phyloP scores from a whole-genome alignment of 2,797 vertebrate genomes.

The Linurgus olivaceus region DNA sequence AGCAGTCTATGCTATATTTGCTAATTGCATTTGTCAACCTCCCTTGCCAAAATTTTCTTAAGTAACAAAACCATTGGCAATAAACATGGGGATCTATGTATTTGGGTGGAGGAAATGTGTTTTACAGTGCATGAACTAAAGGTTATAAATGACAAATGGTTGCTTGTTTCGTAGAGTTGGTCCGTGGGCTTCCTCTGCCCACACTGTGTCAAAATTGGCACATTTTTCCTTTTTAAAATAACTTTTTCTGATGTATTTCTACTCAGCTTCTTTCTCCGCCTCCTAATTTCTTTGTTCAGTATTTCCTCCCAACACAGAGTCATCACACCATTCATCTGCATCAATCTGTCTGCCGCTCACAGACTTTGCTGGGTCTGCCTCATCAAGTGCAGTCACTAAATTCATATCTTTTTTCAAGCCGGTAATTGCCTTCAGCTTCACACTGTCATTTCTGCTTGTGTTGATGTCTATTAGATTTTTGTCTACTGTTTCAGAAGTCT shows the following conservation, averaged over 20 bases:
- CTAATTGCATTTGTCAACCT: slow-evolving; percentile 37
- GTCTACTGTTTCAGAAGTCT: slow-evolving; percentile 25
- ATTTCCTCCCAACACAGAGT: neutral
- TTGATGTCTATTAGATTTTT: slow-evolving; percentile 16
- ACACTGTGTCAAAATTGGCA: neutral
- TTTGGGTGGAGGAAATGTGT: neutral
- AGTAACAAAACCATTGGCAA: slow-evolving; percentile 23
- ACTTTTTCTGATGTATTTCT: slow-evolving; percentile 1
- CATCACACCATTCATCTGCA: neutral
- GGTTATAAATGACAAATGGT: neutral
- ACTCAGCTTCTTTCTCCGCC: neutral
- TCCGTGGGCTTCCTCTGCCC: neutral
- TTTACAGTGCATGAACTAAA: neutral
- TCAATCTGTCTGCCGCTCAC: neutral
- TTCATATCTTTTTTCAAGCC: slow-evolving; percentile 16
- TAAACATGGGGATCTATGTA: neutral
- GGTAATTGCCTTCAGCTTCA: slow-evolving; percentile 16
- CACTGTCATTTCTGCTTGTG: slow-evolving; percentile 19
- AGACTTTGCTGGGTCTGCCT: slow-evolving; percentile 35
- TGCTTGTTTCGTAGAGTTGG: neutral
- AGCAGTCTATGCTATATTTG: slow-evolving; percentile 26
- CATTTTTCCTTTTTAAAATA: neutral
- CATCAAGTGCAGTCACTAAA: slow-evolving; percentile 28
- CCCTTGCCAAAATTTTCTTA: slow-evolving; percentile 22
- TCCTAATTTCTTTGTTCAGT: slow-evolving; percentile 45